phyloP scores from a whole-genome alignment of 2,888 invertebrate genomes.

The Molanna angustata region DNA sequence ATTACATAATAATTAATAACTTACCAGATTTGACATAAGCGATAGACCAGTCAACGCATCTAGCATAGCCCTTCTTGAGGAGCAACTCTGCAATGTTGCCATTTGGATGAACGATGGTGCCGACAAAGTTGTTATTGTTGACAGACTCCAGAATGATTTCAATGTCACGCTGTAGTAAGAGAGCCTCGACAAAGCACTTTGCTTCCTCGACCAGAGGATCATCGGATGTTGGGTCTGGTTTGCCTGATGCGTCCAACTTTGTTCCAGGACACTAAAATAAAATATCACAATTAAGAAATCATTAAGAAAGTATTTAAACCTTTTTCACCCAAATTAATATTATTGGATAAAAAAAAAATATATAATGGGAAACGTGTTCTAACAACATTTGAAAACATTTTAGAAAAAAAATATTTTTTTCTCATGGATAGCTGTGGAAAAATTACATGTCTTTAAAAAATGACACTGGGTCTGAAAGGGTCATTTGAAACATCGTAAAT shows the following conservation, averaged over 20 bases:
- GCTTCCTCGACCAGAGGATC: conserved; percentile 86
- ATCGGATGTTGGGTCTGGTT: conserved; percentile 63
- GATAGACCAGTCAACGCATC: conserved; percentile 93
- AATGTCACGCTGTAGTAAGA: conserved; percentile 87
- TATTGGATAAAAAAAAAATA: neutral
- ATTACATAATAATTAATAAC: conserved; percentile 28
- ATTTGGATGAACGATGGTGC: conserved; percentile 87
- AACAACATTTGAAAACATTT: no score
- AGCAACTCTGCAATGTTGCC: conserved; percentile 94
- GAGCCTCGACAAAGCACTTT: conserved; percentile 87
- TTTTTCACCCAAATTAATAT: no score
- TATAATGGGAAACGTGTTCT: neutral
- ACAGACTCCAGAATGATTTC: conserved; percentile 88
- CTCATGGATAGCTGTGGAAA: no score
- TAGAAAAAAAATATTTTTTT: no score
- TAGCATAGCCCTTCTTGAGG: conserved; percentile 86
- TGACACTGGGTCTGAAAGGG: no score
- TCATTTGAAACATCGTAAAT: no score
- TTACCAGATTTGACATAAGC: conserved; percentile 69
- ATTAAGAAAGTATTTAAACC: conserved; percentile 9
- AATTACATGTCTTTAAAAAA: no score
- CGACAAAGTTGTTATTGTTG: conserved; percentile 91
- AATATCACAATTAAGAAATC: conserved; percentile 24
- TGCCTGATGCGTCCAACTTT: conserved; percentile 71
- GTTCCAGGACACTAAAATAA: conserved; percentile 68